Conservation (phyloP, 2,888 invertebrate species). For the Melanotus villosus region DNA sequence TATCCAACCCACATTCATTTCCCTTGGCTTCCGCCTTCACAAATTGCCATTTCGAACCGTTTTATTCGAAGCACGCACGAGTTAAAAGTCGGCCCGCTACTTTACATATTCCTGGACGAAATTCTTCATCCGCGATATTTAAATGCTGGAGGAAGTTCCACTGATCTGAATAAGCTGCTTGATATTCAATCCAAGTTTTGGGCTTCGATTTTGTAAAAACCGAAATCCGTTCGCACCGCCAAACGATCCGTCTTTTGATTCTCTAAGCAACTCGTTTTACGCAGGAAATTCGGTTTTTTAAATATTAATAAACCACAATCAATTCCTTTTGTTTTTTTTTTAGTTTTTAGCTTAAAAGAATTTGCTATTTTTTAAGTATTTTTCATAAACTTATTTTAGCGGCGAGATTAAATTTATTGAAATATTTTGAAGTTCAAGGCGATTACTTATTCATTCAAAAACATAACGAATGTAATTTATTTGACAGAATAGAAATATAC, state of each 20-base stretch:
- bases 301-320: too few species aligned
- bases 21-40: conserved; percentile 28
- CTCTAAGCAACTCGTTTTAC: conserved; percentile 13
- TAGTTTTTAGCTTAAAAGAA: too few species aligned
- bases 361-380: too few species aligned
- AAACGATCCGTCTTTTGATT: conserved; percentile 37
- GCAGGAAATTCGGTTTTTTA: not conserved
- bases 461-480: too few species aligned
- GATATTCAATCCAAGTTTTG: conserved; percentile 58
- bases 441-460: too few species aligned
- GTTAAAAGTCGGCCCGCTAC: conserved; percentile 55
- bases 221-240: conserved; percentile 42
- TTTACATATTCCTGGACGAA: conserved; percentile 57
- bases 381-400: too few species aligned
- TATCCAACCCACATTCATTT: conserved; percentile 31
- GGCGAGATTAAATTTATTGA: too few species aligned
- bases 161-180: conserved; percentile 59
- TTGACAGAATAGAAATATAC: too few species aligned
- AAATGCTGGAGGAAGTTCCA: conserved; percentile 52
- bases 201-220: conserved; percentile 57
- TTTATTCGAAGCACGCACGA: conserved; percentile 50
- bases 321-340: too few species aligned
- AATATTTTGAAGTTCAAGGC: too few species aligned
- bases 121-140: conserved; percentile 57
- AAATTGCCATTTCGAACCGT: conserved; percentile 33